These are phyloP conservation scores for Steatornis caripensis DNA, from an alignment of 2,113 vertebrate species.

Conservation along the genomic window DNA sequence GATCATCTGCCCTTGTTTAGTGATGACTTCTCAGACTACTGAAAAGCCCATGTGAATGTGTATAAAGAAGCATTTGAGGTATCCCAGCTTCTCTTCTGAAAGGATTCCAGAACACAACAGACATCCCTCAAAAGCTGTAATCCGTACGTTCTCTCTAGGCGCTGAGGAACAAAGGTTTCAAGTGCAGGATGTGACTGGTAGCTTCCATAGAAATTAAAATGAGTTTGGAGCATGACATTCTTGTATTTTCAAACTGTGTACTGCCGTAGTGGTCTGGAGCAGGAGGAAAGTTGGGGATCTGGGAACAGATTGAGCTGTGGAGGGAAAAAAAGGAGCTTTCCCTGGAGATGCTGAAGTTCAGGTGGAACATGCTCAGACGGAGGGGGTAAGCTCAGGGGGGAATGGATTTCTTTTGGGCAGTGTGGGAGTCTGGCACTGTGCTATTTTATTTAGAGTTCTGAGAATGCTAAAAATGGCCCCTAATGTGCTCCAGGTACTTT, in stretches of 20 bases:
- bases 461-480: background rate
- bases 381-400: background rate
- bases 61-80: background rate
- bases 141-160: background rate
- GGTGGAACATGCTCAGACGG: background rate
- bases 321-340: background rate
- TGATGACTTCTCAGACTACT: background rate
- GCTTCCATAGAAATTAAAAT: background rate
- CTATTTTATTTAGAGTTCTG: background rate
- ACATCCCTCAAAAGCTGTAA: background rate
- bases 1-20: background rate
- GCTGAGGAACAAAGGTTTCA: background rate
- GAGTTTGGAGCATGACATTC: background rate
- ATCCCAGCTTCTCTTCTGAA: background rate
- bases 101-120: background rate
- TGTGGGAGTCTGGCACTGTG: background rate
- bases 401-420: background rate
- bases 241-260: background rate
- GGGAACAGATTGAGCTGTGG: background rate
- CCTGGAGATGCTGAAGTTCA: background rate
- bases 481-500: background rate
- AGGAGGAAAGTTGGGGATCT: background rate
- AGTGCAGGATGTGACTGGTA: background rate
- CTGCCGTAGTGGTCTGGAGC: background rate
- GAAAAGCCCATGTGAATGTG: background rate